Evolutionary conservation across 2,888 invertebrate genomes (phyloP), one percentile per base, ranked within the genome.

Genomic region (Ceramica pisi): DNA sequence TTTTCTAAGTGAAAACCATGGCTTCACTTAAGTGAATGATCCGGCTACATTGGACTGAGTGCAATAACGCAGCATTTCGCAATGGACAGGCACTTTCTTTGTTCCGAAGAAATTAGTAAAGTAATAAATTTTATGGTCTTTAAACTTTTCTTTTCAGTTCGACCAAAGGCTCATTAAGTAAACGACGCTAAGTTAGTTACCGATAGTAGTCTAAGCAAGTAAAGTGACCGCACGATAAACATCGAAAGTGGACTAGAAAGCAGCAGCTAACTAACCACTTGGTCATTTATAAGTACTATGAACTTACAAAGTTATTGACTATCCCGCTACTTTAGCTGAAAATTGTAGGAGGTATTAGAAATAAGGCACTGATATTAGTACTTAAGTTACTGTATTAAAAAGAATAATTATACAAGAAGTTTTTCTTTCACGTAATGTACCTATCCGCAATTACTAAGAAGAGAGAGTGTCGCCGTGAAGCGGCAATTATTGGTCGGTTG

Each of bases 231-330:
- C 73, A 66, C 56, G 51, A 59, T 75, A 70, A 71, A 71, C 44
- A 79, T 74, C 64, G 82, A 83, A 84, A 83, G 83, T 84, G 79
- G 76, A 65, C 74, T 76, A 84, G 84, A 83, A 76, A 83, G 76
- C 70, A 10, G 59, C 26, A 75, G 55, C 23, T 48, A 23, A 68
- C 66, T 67, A 64, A 70, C 72, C 23, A 50, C 60, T 69, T 26
- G 56, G 41, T 68, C 59, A 60, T 56, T 26, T 71, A 53, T 61
- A 61, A 59, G 48, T 16, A 55, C 53, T 65, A 50, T 31, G 26
- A 77, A 46, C 67, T 71, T 61, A 55, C n/a, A 23, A 56, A 55
- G 35, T 23, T 75, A 73, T 51, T 23, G 23, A 1, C 1, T 5
- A 46, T 53, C 1, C 12, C 56, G 46, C n/a, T 57, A 23, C 10